A percentile compares a stretch with the other conserved stretches of the same genome.
Evolutionary conservation across 2,888 invertebrate genomes (phyloP).

Genomic region (Phaedon cochleariae): DNA sequence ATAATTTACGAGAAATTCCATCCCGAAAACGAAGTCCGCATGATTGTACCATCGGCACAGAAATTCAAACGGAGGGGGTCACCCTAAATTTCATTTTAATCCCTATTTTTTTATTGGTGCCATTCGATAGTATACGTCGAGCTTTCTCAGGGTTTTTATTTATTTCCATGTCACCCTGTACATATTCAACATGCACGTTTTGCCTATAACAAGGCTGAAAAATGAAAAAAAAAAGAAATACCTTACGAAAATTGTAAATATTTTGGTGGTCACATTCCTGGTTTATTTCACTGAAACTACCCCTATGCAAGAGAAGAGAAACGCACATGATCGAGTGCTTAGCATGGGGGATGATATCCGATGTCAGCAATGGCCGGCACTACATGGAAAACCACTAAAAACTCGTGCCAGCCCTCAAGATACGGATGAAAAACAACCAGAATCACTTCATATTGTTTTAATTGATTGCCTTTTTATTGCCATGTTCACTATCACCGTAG

Average conservation of each 20-base stretch:
- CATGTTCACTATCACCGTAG: conserved; percentile 21
- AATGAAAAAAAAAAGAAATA: too few relatives aligned
- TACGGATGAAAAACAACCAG: conserved; percentile 38
- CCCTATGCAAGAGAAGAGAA: conserved; percentile 9
- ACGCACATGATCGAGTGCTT: conserved; percentile 48
- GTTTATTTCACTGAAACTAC: neutral
- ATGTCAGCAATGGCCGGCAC: conserved; percentile 40
- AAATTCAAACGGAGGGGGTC: too few relatives aligned
- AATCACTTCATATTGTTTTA: conserved; percentile 42
- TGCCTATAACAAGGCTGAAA: too few relatives aligned
- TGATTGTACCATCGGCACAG: too few relatives aligned
- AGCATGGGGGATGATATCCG: conserved; percentile 48
- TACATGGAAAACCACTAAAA: conserved; percentile 53
- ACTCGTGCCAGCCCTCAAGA: conserved; percentile 42
- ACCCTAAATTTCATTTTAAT: too few relatives aligned
- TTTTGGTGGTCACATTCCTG: neutral
- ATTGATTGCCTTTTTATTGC: conserved; percentile 40
- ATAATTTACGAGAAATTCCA: too few relatives aligned
- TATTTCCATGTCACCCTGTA: too few relatives aligned
- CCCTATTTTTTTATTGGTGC: too few relatives aligned
- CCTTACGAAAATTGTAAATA: neutral
- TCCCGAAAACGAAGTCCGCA: too few relatives aligned
- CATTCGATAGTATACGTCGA: too few relatives aligned
- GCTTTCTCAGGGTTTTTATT: too few relatives aligned
- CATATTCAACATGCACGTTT: too few relatives aligned